A percentile compares a stretch with the other conserved stretches of the same genome.
phyloP scores from a whole-genome alignment of 2,797 vertebrate genomes.

The Urophycis tenuis region DNA sequence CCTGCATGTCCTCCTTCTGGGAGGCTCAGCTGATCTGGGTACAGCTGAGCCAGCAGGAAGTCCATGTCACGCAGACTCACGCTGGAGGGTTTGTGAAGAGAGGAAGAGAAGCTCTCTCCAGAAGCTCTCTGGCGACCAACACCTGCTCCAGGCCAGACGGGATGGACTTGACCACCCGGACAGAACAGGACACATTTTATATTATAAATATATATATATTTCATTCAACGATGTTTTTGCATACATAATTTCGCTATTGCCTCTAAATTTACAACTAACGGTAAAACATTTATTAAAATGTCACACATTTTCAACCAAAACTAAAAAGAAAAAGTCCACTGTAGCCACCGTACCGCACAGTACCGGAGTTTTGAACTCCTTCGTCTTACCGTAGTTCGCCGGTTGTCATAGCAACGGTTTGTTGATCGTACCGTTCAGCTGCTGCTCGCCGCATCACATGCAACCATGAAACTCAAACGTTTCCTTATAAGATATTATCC shows the following conservation, averaged over 20 bases:
- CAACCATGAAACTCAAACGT: slow-evolving; percentile 77
- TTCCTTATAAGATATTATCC: slow-evolving; percentile 89
- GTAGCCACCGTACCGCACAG: too few relatives aligned
- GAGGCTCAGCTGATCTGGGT: too few relatives aligned
- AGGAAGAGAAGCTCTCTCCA: not conserved
- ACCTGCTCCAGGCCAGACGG: not conserved
- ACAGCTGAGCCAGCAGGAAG: too few relatives aligned
- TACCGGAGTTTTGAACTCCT: not conserved
- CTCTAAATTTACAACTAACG: too few relatives aligned
- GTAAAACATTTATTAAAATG: too few relatives aligned
- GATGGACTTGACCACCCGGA: not conserved
- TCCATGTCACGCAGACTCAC: too few relatives aligned
- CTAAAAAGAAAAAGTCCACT: too few relatives aligned
- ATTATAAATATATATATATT: too few relatives aligned
- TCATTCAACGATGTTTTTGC: too few relatives aligned
- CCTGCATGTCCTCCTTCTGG: too few relatives aligned
- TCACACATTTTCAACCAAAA: too few relatives aligned
- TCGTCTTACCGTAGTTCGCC: slow-evolving; percentile 15
- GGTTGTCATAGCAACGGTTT: slow-evolving; percentile 52
- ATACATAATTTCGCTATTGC: too few relatives aligned
- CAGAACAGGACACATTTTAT: not conserved
- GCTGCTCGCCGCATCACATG: not conserved
- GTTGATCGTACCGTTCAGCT: slow-evolving; percentile 41
- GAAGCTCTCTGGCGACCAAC: not conserved
- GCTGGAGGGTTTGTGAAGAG: not conserved